Conservation (phyloP, 2,888 invertebrate species). For the Baccha elongata region DNA sequence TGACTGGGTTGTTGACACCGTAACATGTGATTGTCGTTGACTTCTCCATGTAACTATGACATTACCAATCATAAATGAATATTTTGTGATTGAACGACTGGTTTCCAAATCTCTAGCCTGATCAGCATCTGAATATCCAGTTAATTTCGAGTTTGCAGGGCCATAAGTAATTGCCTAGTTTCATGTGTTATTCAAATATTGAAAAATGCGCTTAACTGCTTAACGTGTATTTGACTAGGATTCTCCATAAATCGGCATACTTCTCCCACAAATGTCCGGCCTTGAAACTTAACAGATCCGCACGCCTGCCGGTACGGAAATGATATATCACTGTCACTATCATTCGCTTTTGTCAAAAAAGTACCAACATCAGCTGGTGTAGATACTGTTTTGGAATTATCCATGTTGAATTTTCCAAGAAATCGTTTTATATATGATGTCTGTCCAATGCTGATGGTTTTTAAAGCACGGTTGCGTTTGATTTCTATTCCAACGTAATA, state of each 20-base stretch:
- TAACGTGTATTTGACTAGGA: no score
- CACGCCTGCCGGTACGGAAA: not conserved
- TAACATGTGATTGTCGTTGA: slow-evolving; percentile 69
- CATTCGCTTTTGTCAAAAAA: slow-evolving; percentile 8
- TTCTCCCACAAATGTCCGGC: no score
- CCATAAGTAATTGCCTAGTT: no score
- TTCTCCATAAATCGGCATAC: no score
- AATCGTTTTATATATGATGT: not conserved
- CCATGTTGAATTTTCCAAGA: slow-evolving; percentile 23
- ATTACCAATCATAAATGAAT: slow-evolving; percentile 17
- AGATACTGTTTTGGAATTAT: slow-evolving; percentile 10
- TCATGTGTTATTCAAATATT: no score
- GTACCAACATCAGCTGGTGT: slow-evolving; percentile 10
- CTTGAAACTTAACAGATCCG: no score
- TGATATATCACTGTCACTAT: not conserved
- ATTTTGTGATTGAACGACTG: no score
- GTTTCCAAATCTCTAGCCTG: not conserved
- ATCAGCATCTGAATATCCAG: not conserved
- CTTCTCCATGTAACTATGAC: slow-evolving; percentile 26
- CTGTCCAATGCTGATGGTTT: slow-evolving; percentile 12
- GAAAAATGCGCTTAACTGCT: no score
- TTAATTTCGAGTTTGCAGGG: no score
- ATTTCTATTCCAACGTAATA: no score
- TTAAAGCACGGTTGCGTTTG: not conserved
- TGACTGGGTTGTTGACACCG: slow-evolving; percentile 72